phyloP scores from a whole-genome alignment of 2,888 invertebrate species.

The Hypolimnas misippus region DNA sequence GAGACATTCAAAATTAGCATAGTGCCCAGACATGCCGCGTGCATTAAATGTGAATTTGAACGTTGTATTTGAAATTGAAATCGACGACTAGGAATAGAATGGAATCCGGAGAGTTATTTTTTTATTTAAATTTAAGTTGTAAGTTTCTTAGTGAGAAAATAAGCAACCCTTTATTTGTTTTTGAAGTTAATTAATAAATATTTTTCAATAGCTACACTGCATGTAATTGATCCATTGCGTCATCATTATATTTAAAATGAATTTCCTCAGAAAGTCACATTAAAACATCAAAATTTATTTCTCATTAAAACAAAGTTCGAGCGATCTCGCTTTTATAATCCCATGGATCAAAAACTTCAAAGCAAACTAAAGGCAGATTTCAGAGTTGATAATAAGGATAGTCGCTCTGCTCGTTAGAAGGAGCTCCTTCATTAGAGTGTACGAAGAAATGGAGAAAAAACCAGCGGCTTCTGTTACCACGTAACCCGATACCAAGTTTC shows the following conservation, averaged over 20 bases:
- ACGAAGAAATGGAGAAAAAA: slow-evolving; percentile 66
- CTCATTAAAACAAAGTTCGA: slow-evolving; percentile 35
- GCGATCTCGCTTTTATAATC: slow-evolving; percentile 25
- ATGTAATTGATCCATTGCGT: too few species aligned
- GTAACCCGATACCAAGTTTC: slow-evolving; percentile 48
- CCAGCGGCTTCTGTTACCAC: slow-evolving; percentile 48
- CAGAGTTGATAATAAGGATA: slow-evolving; percentile 67
- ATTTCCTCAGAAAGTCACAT: not conserved
- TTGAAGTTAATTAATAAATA: too few species aligned
- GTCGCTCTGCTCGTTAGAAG: slow-evolving; percentile 71
- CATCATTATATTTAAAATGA: not conserved
- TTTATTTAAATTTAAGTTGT: not conserved
- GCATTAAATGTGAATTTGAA: slow-evolving; percentile 44
- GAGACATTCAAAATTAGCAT: slow-evolving; percentile 51
- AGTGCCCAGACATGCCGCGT: slow-evolving; percentile 34
- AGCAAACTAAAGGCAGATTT: slow-evolving; percentile 58
- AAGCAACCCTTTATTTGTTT: too few species aligned
- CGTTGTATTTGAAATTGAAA: slow-evolving; percentile 47
- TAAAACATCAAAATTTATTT: slow-evolving; percentile 21
- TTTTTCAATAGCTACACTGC: too few species aligned
- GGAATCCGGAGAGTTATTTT: not conserved
- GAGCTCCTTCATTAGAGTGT: slow-evolving; percentile 72
- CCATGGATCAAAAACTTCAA: slow-evolving; percentile 36
- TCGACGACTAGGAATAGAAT: slow-evolving; percentile 13
- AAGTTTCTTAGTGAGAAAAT: too few species aligned